Evolutionary conservation across 2,888 invertebrate genomes (phyloP), one percentile per base, ranked within the genome.

Genomic region (Zootermopsis nevadensis): DNA sequence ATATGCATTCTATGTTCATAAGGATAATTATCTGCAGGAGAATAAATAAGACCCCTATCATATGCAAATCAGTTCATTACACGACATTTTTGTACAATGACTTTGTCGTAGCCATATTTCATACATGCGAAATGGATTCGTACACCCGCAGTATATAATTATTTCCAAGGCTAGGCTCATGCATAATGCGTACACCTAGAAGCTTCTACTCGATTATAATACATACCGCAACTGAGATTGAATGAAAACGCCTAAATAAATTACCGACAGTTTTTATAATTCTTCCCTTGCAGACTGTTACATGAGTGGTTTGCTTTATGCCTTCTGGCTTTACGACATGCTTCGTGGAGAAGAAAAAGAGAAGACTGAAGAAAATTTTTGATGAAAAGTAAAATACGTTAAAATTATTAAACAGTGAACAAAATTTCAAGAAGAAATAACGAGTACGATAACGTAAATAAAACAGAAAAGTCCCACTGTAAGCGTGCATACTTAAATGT

Each of bases 241-340:
- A 69, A 69, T 69, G 69, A 69, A 69, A 69, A 69, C 69, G 30
- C 33, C 69, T 69, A 69, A 69, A 69, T 33, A 69, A 33, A 69
- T 33, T 69, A 69, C 69, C 10, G 69, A 69, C 69, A 67, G 2
- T 8, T 10, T 69, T 69, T 69, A 69, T 69, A 69, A 33, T 30
- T 3, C 8, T 30, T 69, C 33, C 33, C 33, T 69, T 31, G 19
- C 10, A 69, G 69, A 33, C 33, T 67, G 27, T 69, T 69, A 69
- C 7, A 31, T 69, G 33, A 33, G 22, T 1, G 10, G 27, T 30
- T 33, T 69, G 33, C 69, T 3, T 15, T 33, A 33, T 69, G 69
- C 7, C 24, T 24, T 27, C 27, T 15, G 66, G n/a, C n/a, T n/a
- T n/a, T n/a, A n/a, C n/a, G n/a, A n/a, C n/a, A n/a, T n/a, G n/a